Evolutionary conservation across 2,888 invertebrate genomes (phyloP), one percentile per base, ranked within the genome.

Genomic region (Cyrtodaria siliqua): DNA sequence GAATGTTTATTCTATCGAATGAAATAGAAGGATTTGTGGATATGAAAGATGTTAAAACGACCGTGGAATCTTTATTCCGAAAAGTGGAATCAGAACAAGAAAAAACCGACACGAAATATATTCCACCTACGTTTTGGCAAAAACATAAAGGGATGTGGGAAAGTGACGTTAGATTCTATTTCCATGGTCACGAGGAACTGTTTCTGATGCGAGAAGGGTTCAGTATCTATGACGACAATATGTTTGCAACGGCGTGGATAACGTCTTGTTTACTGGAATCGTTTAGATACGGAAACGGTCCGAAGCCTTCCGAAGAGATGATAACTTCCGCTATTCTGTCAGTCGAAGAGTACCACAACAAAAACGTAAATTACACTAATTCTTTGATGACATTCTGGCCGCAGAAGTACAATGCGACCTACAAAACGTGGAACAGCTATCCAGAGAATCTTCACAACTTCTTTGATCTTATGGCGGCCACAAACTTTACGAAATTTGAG

Each of bases 171-270:
- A 82, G 85, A 50, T 66, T 89, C 42, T 86, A 91, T 71, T 84
- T 89, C 57, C 87, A 89, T 52, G 91, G 90, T 1, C 72, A 62
- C 16, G 82, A 83, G 33, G 68, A 79, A 2, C 38, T 84, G 53
- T 84, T 85, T 26, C 72, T 86, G 3, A 40, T 89, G 20, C 82
- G 91, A 0, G 86, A 88, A 12, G 64, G 68, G 9, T 79, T 88
- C 40, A 64, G 76, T 8, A 84, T 91, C 6, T 88, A 84, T 59
- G 91, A 91, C 79, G 89, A 89, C 75, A 90, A 91, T 70, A 90
- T 90, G 88, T 91, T 91, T 67, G 89, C 84, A 0, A 89, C 89
- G 0, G 82, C 88, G 0, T 90, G 90, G 90, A 87, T 91, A 8
- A 85, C 88, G 18, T 75, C 82, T 1, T 82, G 82, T 42, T 64